Percentiles rank a stretch among this genome's conserved stretches.
Conservation (phyloP, 2,113 vertebrate genomes). For the Mobula hypostoma region DNA sequence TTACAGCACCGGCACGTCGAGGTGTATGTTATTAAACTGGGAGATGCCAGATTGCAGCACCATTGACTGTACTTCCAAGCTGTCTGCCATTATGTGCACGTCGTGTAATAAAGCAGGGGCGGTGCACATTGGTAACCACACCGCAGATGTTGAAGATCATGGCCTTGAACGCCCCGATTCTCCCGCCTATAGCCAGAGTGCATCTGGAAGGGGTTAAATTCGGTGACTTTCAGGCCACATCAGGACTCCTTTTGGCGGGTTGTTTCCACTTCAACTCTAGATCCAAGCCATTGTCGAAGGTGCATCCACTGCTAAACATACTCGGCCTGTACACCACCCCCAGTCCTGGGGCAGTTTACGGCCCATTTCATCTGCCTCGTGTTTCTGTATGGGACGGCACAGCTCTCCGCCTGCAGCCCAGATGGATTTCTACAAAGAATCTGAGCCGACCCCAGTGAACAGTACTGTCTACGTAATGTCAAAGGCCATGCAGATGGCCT, state of each 20-base stretch:
- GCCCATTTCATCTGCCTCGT: too few relatives aligned
- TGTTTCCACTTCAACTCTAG: slow-evolving; percentile 98
- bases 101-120: slow-evolving; percentile 95
- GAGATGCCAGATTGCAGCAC: slow-evolving; percentile 94
- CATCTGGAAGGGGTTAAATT: slow-evolving; percentile 95
- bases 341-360: too few relatives aligned
- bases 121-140: slow-evolving; percentile 88
- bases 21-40: slow-evolving; percentile 82
- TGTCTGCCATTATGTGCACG: slow-evolving; percentile 97
- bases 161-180: slow-evolving; percentile 84
- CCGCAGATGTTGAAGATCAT: slow-evolving; percentile 98
- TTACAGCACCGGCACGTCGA: slow-evolving; percentile 12
- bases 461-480: too few relatives aligned
- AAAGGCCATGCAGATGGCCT: too few relatives aligned
- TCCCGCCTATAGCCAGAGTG: slow-evolving; percentile 93
- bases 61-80: slow-evolving; percentile 83
- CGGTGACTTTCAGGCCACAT: slow-evolving; percentile 90
- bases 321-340: too few relatives aligned
- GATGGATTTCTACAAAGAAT: too few relatives aligned
- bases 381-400: too few relatives aligned
- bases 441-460: too few relatives aligned
- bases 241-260: slow-evolving; percentile 85
- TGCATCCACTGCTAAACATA: too few relatives aligned
- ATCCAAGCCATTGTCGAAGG: slow-evolving; percentile 62
- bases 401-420: too few relatives aligned